Conservation (phyloP, 2,888 invertebrate species). For the Nomada ruficornis region DNA sequence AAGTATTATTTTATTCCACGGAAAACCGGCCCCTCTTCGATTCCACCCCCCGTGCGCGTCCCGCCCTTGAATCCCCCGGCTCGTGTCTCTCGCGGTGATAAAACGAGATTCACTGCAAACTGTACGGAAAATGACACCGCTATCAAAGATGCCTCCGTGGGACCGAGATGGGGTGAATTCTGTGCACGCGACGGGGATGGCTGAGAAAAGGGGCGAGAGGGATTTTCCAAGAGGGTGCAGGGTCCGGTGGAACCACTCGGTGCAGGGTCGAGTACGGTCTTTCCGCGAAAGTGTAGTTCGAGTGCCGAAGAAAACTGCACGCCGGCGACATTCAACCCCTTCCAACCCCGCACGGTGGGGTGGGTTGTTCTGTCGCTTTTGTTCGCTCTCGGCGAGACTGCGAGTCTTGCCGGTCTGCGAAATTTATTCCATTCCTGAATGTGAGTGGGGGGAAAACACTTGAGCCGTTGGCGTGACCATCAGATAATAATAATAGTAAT, state of each 20-base stretch:
- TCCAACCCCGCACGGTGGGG: too few species aligned
- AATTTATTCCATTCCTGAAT: too few species aligned
- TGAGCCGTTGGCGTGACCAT: too few species aligned
- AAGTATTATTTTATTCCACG: too few species aligned
- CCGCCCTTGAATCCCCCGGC: too few species aligned
- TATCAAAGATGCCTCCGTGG: too few species aligned
- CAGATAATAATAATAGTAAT: too few species aligned
- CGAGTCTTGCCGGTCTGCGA: too few species aligned
- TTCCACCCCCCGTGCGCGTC: too few species aligned
- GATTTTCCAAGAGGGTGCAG: background rate
- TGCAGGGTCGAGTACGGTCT: constrained; percentile 50
- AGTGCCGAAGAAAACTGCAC: constrained; percentile 26
- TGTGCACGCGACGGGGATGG: background rate
- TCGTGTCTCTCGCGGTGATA: too few species aligned
- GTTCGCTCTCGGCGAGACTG: background rate
- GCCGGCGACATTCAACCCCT: background rate
- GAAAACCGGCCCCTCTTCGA: too few species aligned
- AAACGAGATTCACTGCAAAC: background rate
- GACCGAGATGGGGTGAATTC: background rate
- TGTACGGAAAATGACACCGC: background rate
- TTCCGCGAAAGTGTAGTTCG: constrained; percentile 28
- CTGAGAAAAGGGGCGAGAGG: background rate
- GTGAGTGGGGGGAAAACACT: too few species aligned
- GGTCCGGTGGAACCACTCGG: constrained; percentile 42
- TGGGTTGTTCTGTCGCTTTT: constrained; percentile 3